These are phyloP conservation scores for Podarcis raffonei DNA, from an alignment of 2,113 vertebrate genomes.

Conservation along the genomic window DNA sequence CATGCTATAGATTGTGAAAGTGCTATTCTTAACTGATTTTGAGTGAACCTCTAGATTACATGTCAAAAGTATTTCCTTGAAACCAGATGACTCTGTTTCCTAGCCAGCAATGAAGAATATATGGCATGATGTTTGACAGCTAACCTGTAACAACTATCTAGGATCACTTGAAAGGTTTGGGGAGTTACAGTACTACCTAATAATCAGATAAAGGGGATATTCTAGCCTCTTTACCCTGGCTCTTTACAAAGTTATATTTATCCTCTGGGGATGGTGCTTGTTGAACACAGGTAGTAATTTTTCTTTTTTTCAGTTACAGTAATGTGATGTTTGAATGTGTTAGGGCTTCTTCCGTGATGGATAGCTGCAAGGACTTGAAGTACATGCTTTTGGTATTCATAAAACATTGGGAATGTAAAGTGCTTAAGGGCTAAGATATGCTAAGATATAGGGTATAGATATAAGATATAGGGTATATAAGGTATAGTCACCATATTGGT, in stretches of 20 bases:
- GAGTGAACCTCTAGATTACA: neutral
- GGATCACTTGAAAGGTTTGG: neutral
- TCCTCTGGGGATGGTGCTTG: neutral
- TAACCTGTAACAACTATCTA: neutral
- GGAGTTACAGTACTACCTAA: neutral
- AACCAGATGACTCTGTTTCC: neutral
- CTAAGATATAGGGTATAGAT: neutral
- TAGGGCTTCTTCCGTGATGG: neutral
- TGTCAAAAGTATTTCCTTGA: neutral
- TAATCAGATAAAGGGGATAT: neutral
- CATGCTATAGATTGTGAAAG: neutral
- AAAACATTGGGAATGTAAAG: neutral
- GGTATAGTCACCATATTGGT: neutral
- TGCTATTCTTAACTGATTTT: neutral
- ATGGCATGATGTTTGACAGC: neutral
- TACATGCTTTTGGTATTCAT: neutral
- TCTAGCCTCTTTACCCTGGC: neutral
- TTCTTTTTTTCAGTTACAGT: neutral
- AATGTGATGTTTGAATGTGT: neutral
- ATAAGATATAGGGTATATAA: too few relatives aligned
- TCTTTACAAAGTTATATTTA: neutral
- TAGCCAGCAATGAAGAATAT: neutral
- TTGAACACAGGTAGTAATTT: neutral
- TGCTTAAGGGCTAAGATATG: neutral
- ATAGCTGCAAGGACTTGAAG: neutral